phyloP scores from a whole-genome alignment of 2,888 invertebrate genomes.

The Seira sanloemensis region DNA sequence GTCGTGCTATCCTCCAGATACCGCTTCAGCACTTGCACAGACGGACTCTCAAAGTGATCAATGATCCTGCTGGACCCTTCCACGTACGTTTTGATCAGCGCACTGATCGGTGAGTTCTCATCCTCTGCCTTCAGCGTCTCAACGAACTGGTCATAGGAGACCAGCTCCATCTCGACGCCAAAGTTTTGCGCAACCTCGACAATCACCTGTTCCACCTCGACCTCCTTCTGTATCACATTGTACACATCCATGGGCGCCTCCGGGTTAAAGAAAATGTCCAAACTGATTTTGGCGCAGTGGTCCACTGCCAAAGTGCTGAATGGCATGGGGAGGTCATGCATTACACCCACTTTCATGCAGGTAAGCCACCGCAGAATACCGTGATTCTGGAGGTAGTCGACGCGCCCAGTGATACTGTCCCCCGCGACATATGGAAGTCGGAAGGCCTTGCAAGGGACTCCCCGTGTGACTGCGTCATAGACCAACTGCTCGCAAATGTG shows the following conservation, averaged over 20 bases:
- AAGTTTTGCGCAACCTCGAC: conserved; percentile 30
- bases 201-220: conserved; percentile 24
- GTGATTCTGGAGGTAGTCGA: neutral
- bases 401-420: conserved; percentile 21
- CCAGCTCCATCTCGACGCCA: conserved; percentile 8
- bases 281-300: neutral
- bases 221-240: conserved; percentile 9
- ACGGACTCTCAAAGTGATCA: neutral
- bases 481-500: conserved; percentile 28
- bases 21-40: neutral
- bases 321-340: conserved; percentile 8
- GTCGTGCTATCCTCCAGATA: neutral
- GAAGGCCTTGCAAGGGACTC: conserved; percentile 42
- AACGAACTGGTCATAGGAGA: conserved; percentile 11
- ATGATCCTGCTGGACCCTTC: neutral
- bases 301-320: conserved; percentile 18
- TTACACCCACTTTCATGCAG: conserved; percentile 28
- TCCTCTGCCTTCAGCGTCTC: neutral
- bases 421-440: conserved; percentile 26
- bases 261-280: conserved; percentile 29
- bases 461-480: conserved; percentile 30
- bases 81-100: conserved; percentile 14
- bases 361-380: conserved; percentile 5
- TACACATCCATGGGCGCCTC: conserved; percentile 22
- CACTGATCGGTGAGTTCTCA: conserved; percentile 8